Conservation (phyloP, 92 coral and sea anemone species). For the Pocillopora grandis region DNA sequence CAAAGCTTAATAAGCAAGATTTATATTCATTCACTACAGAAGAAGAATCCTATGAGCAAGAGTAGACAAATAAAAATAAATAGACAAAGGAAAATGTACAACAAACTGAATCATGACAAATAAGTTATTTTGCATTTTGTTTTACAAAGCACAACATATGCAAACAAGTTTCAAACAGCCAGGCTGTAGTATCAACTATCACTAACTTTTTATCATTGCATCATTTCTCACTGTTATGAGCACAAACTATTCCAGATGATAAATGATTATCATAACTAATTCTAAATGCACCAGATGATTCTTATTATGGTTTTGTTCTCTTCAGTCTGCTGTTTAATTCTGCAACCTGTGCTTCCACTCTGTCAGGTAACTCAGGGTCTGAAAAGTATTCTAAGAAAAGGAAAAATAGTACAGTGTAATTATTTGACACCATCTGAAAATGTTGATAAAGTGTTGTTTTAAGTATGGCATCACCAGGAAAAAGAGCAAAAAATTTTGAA, state of each 20-base stretch:
- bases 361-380: slow-evolving; percentile 47
- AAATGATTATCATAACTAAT: background rate
- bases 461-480: background rate
- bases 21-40: background rate
- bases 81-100: background rate
- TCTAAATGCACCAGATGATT: background rate
- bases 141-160: background rate
- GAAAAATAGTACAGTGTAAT: background rate
- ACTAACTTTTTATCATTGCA: background rate
- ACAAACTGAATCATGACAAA: background rate
- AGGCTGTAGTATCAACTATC: background rate
- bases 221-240: background rate
- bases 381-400: slow-evolving; percentile 62
- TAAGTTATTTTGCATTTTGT: background rate
- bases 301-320: slow-evolving; percentile 22
- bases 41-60: background rate
- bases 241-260: background rate
- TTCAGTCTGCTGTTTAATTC: slow-evolving; percentile 49
- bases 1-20: no score
- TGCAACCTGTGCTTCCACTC: slow-evolving; percentile 62
- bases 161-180: background rate
- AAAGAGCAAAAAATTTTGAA: no score
- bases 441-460: background rate
- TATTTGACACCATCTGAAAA: background rate
- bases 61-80: background rate